Conservation (phyloP, 2,888 invertebrate species). For the Monopis laevigella region DNA sequence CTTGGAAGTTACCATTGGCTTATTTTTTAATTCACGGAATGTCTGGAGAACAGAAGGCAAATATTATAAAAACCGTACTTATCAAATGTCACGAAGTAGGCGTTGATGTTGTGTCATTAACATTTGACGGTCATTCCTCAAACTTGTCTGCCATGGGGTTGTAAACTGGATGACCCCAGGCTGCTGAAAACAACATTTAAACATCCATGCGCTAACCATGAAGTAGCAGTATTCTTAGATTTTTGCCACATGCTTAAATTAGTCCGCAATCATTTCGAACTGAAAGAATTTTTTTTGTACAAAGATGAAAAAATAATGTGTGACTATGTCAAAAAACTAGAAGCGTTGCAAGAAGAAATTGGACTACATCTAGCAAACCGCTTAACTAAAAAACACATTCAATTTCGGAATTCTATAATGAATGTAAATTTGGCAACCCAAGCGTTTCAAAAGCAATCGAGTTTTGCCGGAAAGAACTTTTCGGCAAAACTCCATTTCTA, state of each 20-base stretch:
- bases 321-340: not conserved
- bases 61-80: slow-evolving; percentile 21
- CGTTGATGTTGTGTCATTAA: slow-evolving; percentile 21
- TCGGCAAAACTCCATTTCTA: not conserved
- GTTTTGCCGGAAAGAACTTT: slow-evolving; percentile 15
- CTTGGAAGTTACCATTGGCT: slow-evolving; percentile 26
- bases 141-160: slow-evolving; percentile 9
- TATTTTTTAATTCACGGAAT: slow-evolving; percentile 25
- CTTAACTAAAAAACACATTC: slow-evolving; percentile 15
- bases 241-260: slow-evolving; percentile 20
- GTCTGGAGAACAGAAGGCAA: slow-evolving; percentile 21
- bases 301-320: slow-evolving; percentile 12
- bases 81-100: slow-evolving; percentile 20
- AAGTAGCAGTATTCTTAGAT: slow-evolving; percentile 21
- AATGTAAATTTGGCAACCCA: slow-evolving; percentile 19
- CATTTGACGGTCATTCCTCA: slow-evolving; percentile 25
- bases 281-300: slow-evolving; percentile 13
- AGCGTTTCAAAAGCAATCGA: slow-evolving; percentile 15
- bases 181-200: slow-evolving; percentile 15
- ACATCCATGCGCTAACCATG: slow-evolving; percentile 13
- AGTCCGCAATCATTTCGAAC: slow-evolving; percentile 18
- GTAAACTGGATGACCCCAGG: not conserved
- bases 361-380: slow-evolving; percentile 16
- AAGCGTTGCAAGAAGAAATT: slow-evolving; percentile 14
- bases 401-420: slow-evolving; percentile 19